These are phyloP conservation scores for Phoeniculus purpureus DNA, from an alignment of 2,797 vertebrate genomes.

Conservation along the genomic window DNA sequence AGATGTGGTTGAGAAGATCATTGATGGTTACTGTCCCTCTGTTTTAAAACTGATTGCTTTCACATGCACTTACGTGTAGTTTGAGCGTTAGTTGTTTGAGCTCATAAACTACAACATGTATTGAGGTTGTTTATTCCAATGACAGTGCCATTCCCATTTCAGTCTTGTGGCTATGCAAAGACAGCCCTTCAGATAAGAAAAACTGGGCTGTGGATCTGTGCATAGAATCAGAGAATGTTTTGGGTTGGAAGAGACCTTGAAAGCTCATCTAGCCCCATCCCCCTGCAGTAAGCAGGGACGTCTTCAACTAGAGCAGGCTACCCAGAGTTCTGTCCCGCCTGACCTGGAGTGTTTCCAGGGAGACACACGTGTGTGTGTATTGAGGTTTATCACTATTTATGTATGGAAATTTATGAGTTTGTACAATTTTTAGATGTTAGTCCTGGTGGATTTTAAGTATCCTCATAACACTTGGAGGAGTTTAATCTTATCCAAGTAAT, in stretches of 20 bases:
- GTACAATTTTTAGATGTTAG: neutral
- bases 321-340: no score
- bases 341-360: no score
- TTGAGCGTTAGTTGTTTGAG: neutral
- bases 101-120: neutral
- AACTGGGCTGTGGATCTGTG: neutral
- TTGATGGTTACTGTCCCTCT: neutral
- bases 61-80: fast-evolving
- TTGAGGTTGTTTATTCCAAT: neutral
- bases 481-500: neutral
- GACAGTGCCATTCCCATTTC: neutral
- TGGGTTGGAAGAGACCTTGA: no score
- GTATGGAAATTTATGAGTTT: neutral
- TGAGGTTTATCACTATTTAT: neutral
- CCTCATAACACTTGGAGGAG: neutral
- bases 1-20: neutral
- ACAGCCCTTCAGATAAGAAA: neutral
- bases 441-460: neutral
- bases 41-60: neutral
- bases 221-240: neutral
- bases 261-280: no score
- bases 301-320: no score
- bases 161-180: neutral
- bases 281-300: no score
- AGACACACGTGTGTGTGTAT: neutral